Percentiles rank a stretch among this genome's conserved stretches.
These are phyloP conservation scores for Tragelaphus buxtoni DNA, from an alignment of 2,113 vertebrate genomes.

Conservation along the genomic window DNA sequence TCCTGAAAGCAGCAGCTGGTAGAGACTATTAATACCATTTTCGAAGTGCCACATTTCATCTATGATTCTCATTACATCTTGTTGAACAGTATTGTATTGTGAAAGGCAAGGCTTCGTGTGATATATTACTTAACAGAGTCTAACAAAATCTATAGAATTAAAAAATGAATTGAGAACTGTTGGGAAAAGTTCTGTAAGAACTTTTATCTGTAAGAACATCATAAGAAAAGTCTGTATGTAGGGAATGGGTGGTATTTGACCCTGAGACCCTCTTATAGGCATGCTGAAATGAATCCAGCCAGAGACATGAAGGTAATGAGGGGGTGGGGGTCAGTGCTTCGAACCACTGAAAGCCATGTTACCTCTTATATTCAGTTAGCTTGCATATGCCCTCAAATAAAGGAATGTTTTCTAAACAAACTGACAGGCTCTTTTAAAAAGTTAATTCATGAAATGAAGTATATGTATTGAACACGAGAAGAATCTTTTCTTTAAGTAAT, in stretches of 20 bases:
- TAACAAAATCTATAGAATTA: not conserved
- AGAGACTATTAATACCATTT: not conserved
- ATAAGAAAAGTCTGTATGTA: not conserved
- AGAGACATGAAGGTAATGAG: not conserved
- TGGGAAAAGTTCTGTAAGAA: too few species aligned
- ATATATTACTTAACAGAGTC: not conserved
- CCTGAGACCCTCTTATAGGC: not conserved
- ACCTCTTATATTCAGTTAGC: not conserved
- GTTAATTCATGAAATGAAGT: not conserved
- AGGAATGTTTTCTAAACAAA: not conserved
- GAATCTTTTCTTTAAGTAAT: not conserved
- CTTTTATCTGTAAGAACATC: too few species aligned
- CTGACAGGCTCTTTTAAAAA: not conserved
- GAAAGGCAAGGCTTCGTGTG: not conserved
- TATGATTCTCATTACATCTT: not conserved
- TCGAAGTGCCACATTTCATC: not conserved
- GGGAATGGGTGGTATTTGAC: not conserved
- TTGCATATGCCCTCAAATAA: not conserved
- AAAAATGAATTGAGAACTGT: conserved; percentile 11
- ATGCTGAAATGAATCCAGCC: not conserved
- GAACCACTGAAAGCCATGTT: not conserved
- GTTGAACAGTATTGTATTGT: not conserved
- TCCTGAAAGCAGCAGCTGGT: not conserved
- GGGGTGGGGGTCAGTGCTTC: not conserved
- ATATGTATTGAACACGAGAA: not conserved